Evolutionary conservation across 2,888 invertebrate genomes (phyloP), one percentile per base, ranked within the genome.

Genomic region (Conomelus anceps): DNA sequence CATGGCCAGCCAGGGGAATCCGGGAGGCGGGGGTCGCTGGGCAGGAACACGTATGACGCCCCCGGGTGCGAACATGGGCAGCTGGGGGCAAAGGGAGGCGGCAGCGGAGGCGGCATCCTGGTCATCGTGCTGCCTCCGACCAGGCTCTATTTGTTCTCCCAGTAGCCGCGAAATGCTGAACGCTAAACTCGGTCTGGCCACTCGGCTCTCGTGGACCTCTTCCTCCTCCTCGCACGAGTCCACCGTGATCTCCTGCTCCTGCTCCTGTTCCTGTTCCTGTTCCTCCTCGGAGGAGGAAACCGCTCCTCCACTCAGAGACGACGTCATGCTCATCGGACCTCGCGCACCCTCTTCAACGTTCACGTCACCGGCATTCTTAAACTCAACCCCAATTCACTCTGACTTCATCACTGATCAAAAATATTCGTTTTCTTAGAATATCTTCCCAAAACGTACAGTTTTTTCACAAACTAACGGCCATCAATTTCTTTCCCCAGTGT

Each of bases 41-140:
- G 97, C 97, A 88, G 97, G 97, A 91, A 97, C 97, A 92, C 97
- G 94, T 91, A 97, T 95, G 87, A 97, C 98, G 92, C 97, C 97
- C 89, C 94, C 93, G 89, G 95, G 90, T 13, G 91, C 86, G 89
- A 89, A 90, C 24, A 90, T 86, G 0, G 90, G 85, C 17, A 89
- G 89, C 22, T 90, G 89, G 22, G 90, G 88, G 23, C 24, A 22
- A 20, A 87, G 87, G 17, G 41, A 20, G 22, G 89, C n/a, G 22
- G 90, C 84, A 20, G 88, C 86, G 0, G 86, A 26, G 22, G 84
- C 24, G 20, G 89, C 34, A 22, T 90, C 90, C 88, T 90, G 89
- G 11, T 34, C 89, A 24, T 23, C 88, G 88, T 22, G 89, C 86
- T n/a, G 88, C 41, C 89, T 85, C n/a, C 63, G n/a, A 20, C n/a